A percentile compares a stretch with the other conserved stretches of the same genome.
Conservation (phyloP, 2,888 invertebrate species). For the Glyphotaelius pellucidus region DNA sequence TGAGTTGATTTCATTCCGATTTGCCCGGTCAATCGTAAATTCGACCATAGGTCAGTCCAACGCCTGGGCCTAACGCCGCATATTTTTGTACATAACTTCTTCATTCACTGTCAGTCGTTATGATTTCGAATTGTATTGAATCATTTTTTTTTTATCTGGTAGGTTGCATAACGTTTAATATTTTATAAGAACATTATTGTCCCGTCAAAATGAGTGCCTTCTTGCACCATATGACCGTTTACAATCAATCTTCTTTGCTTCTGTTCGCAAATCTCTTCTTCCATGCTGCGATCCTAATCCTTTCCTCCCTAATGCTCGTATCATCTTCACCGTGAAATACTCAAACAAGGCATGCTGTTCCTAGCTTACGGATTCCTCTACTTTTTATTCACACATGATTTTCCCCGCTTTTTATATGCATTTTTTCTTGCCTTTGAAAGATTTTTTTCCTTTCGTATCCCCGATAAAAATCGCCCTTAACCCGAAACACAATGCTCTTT, state of each 20-base stretch:
- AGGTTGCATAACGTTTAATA: not conserved
- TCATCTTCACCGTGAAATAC: slow-evolving; percentile 49
- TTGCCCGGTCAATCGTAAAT: too few relatives aligned
- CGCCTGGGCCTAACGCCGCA: too few relatives aligned
- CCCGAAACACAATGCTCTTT: slow-evolving; percentile 16
- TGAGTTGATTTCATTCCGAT: too few relatives aligned
- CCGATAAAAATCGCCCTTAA: slow-evolving; percentile 22
- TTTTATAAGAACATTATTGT: not conserved
- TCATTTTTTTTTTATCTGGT: not conserved
- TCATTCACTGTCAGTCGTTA: too few relatives aligned
- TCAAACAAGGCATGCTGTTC: slow-evolving; percentile 15
- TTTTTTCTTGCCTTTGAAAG: not conserved
- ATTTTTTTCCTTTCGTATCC: slow-evolving; percentile 11
- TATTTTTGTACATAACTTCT: too few relatives aligned
- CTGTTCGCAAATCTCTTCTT: slow-evolving; percentile 45
- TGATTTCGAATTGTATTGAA: too few relatives aligned
- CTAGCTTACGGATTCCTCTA: not conserved
- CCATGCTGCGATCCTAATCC: slow-evolving; percentile 52
- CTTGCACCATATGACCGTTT: not conserved
- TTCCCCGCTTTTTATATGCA: slow-evolving; percentile 11
- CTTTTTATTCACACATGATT: slow-evolving; percentile 12
- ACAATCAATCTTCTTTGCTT: slow-evolving; percentile 25
- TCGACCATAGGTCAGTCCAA: too few relatives aligned
- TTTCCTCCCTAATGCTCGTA: slow-evolving; percentile 30
- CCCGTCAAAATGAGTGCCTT: not conserved